Evolutionary conservation across 2,113 vertebrate species (phyloP).

Genomic region (Hippocampus comes): DNA sequence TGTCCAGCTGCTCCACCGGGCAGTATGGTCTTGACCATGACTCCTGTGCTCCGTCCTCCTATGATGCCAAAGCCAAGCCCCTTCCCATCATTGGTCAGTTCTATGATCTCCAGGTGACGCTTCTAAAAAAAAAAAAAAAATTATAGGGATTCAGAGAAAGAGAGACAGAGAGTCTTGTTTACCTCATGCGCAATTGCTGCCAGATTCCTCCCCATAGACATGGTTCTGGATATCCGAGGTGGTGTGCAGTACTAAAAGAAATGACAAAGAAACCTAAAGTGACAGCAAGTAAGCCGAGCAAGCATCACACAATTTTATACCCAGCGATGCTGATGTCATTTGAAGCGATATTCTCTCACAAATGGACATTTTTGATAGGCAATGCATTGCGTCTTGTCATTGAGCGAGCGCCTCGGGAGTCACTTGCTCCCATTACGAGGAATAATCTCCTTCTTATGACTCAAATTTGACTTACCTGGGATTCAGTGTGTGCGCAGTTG

Average conservation of each 20-base stretch:
- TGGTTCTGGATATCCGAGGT: slow-evolving; percentile 61
- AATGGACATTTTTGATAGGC: slow-evolving; percentile 37
- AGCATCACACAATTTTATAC: slow-evolving; percentile 8
- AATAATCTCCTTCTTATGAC: slow-evolving; percentile 6
- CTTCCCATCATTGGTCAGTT: slow-evolving; percentile 89
- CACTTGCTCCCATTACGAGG: slow-evolving; percentile 5
- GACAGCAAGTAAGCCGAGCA: slow-evolving; percentile 4
- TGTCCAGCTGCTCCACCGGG: slow-evolving; percentile 89
- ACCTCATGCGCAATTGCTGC: slow-evolving; percentile 66
- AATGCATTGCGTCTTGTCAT: slow-evolving; percentile 22
- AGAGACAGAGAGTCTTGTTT: slow-evolving; percentile 4
- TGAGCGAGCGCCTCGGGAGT: slow-evolving; percentile 3
- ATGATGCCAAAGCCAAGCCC: slow-evolving; percentile 96
- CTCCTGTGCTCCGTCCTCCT: slow-evolving; percentile 86
- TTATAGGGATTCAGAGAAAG: too few relatives aligned
- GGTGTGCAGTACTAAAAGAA: slow-evolving; percentile 66
- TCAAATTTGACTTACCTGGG: slow-evolving; percentile 46
- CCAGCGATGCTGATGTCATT: slow-evolving; percentile 6
- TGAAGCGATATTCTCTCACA: slow-evolving; percentile 22
- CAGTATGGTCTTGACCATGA: slow-evolving; percentile 94
- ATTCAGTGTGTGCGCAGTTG: slow-evolving; percentile 43
- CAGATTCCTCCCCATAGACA: slow-evolving; percentile 68
- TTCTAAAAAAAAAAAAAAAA: too few relatives aligned
- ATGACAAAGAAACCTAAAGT: slow-evolving; percentile 19
- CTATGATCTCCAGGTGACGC: slow-evolving; percentile 87